These are phyloP conservation scores for Panagrolaimus sp. DNA, from an alignment of 1,140 invertebrate genomes.

Conservation along the genomic window DNA sequence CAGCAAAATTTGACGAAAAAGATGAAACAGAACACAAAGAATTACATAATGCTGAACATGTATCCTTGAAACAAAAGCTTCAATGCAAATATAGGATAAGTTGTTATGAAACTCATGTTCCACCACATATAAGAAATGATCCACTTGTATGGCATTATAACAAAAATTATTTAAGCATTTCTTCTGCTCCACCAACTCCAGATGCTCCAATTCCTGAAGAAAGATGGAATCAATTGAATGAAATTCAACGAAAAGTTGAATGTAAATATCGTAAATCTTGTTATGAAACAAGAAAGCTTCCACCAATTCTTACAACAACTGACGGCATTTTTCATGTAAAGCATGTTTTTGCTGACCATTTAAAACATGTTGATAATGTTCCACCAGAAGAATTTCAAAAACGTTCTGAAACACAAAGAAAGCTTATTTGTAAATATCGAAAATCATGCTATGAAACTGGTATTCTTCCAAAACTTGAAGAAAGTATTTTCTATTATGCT, in stretches of 20 bases:
- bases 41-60: background rate
- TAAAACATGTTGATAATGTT: background rate
- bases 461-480: background rate
- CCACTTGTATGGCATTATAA: background rate
- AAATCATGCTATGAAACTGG: slow-evolving; percentile 23
- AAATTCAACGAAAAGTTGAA: slow-evolving; percentile 28
- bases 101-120: slow-evolving; percentile 35
- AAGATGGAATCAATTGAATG: slow-evolving; percentile 13
- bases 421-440: slow-evolving; percentile 23
- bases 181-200: background rate
- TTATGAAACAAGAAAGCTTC: slow-evolving; percentile 33
- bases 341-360: slow-evolving; percentile 7
- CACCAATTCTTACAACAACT: background rate
- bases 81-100: slow-evolving; percentile 35
- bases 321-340: slow-evolving; percentile 11
- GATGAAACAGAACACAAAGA: background rate
- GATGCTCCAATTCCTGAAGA: background rate
- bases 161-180: background rate
- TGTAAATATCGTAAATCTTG: slow-evolving; percentile 44
- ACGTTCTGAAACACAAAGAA: background rate
- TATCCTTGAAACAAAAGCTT: slow-evolving; percentile 22
- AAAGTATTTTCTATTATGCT: background rate
- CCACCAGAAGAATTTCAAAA: slow-evolving; percentile 4
- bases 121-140: slow-evolving; percentile 21
- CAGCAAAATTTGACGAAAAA: background rate